Percentiles rank a stretch among this genome's conserved stretches.
Evolutionary conservation across 1,140 invertebrate species (phyloP).

Genomic region (Panagrolaimus sp.): DNA sequence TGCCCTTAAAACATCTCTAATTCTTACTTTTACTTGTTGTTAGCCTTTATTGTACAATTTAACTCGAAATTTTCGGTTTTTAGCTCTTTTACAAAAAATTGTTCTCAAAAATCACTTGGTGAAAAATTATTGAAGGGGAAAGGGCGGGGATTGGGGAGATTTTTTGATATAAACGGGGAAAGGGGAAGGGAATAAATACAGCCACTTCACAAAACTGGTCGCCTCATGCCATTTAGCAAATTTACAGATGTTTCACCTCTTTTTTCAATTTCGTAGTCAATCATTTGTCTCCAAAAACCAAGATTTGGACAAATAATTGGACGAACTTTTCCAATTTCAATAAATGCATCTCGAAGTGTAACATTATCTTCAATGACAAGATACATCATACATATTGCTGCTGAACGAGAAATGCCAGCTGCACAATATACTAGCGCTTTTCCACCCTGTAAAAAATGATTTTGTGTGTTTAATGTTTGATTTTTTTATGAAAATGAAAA

Average conservation of each 20-base stretch:
- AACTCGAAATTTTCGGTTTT: no score
- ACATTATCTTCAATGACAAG: conserved; percentile 74
- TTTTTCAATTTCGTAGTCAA: conserved; percentile 68
- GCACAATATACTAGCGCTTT: conserved; percentile 76
- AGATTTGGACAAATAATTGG: conserved; percentile 77
- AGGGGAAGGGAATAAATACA: no score
- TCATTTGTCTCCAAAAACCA: conserved; percentile 78
- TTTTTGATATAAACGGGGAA: no score
- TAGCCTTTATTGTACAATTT: no score
- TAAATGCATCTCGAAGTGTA: conserved; percentile 71
- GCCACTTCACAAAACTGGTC: no score
- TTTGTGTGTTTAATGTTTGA: not conserved
- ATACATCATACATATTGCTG: conserved; percentile 75
- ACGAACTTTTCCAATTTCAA: conserved; percentile 65
- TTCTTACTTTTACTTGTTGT: no score
- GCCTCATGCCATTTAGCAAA: conserved; percentile 34
- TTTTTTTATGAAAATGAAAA: no score
- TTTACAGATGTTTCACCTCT: conserved; percentile 35
- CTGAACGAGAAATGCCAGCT: conserved; percentile 76
- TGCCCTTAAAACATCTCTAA: no score
- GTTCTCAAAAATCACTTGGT: no score
- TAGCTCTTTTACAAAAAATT: no score
- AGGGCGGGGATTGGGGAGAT: no score
- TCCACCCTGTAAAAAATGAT: conserved; percentile 65
- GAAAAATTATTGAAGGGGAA: no score